phyloP scores from a whole-genome alignment of 2,888 invertebrate genomes.

The Andrena hattorfiana region DNA sequence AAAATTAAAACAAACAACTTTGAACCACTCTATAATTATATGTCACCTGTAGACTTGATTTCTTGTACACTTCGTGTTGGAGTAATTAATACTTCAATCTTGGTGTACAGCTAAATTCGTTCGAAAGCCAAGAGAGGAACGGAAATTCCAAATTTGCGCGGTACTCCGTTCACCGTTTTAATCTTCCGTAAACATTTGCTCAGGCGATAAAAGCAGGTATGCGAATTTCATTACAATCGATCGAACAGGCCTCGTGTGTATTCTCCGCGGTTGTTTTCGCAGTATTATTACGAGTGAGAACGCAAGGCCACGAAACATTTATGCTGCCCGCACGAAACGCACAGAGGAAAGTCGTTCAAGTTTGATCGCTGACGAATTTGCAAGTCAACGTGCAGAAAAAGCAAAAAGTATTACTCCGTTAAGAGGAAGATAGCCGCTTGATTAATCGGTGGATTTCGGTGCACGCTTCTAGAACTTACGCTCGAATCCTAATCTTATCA shows the following conservation, averaged over 20 bases:
- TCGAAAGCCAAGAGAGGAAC: background rate
- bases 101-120: background rate
- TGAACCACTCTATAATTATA: no score
- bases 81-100: no score
- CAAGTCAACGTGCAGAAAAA: background rate
- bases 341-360: conserved; percentile 7
- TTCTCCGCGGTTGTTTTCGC: conserved; percentile 26
- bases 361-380: conserved; percentile 20
- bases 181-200: conserved; percentile 53
- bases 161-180: conserved; percentile 14
- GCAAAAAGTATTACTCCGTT: background rate
- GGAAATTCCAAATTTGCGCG: background rate
- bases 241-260: background rate
- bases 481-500: conserved; percentile 44
- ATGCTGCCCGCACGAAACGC: conserved; percentile 4
- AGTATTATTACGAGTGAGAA: conserved; percentile 14
- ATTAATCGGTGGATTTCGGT: background rate
- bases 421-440: background rate
- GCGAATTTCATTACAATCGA: conserved; percentile 27
- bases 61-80: no score
- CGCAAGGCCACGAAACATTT: conserved; percentile 29
- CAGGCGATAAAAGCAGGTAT: conserved; percentile 36
- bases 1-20: no score
- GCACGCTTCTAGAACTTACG: conserved; percentile 10
- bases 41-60: no score